A percentile compares a stretch with the other conserved stretches of the same genome.
Conservation (phyloP, 2,797 vertebrate genomes). For the Enoplosus armatus region DNA sequence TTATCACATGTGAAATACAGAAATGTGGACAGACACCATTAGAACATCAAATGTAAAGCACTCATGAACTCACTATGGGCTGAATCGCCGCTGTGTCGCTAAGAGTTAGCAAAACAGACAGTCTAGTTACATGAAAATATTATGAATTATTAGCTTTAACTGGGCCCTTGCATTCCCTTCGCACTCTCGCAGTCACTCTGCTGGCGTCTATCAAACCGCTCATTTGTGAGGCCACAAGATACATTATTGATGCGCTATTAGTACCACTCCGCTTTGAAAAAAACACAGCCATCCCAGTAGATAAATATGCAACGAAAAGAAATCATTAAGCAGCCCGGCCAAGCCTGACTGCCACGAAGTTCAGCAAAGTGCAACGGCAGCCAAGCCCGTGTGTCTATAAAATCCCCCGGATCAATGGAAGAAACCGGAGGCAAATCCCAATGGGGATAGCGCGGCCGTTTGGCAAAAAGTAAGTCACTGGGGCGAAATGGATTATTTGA, state of each 20-base stretch:
- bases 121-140: slow-evolving; percentile 30
- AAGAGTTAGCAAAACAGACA: slow-evolving; percentile 1
- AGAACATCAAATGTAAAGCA: background rate
- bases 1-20: background rate
- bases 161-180: slow-evolving; percentile 18
- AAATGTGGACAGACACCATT: background rate
- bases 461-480: slow-evolving; percentile 70
- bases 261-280: slow-evolving; percentile 59
- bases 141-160: slow-evolving; percentile 40
- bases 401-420: slow-evolving; percentile 64
- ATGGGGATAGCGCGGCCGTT: slow-evolving; percentile 48
- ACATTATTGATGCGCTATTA: slow-evolving; percentile 73
- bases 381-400: slow-evolving; percentile 75
- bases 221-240: slow-evolving; percentile 58
- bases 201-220: slow-evolving; percentile 60
- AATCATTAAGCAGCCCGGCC: slow-evolving; percentile 71
- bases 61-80: background rate
- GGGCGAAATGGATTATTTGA: slow-evolving; percentile 80
- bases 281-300: slow-evolving; percentile 61
- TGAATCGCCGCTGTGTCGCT: background rate
- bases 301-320: slow-evolving; percentile 72
- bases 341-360: slow-evolving; percentile 63
- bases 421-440: slow-evolving; percentile 71
- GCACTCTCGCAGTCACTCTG: slow-evolving; percentile 21
- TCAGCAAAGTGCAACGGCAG: slow-evolving; percentile 72